phyloP scores from a whole-genome alignment of 35 echinoderm and acorn worm species.

The Strongylocentrotus purpuratus region DNA sequence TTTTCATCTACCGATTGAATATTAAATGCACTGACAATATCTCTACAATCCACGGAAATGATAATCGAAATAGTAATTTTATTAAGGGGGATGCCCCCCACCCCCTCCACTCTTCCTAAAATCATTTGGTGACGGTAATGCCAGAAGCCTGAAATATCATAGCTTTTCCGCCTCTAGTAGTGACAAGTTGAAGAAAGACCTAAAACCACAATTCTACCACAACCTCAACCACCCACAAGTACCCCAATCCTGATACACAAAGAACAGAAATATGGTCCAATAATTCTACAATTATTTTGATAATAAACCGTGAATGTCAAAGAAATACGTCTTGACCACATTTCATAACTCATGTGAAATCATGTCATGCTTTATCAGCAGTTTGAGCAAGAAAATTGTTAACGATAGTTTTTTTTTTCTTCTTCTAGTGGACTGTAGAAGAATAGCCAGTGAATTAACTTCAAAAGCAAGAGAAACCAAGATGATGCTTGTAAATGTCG shows the following conservation, averaged over 20 bases:
- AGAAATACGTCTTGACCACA: neutral
- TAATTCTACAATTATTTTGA: neutral
- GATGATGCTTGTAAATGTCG: no score
- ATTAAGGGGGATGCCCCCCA: neutral
- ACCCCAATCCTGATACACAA: neutral
- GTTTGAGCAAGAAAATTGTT: neutral
- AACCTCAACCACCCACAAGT: neutral
- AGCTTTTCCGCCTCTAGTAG: neutral
- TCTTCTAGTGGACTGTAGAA: no score
- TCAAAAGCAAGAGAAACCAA: no score
- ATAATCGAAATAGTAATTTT: no score
- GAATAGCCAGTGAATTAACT: no score
- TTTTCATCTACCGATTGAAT: neutral
- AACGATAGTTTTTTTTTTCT: no score
- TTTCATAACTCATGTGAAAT: neutral
- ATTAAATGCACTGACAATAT: neutral
- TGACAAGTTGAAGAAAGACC: neutral
- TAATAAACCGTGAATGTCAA: neutral
- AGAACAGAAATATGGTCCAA: neutral
- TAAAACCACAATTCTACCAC: neutral
- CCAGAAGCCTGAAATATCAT: neutral
- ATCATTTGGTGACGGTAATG: neutral
- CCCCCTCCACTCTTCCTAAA: neutral
- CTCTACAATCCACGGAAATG: no score
- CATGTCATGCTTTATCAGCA: neutral